These are phyloP conservation scores for Varanus salvator DNA, from an alignment of 2,113 vertebrate genomes.

Conservation along the genomic window DNA sequence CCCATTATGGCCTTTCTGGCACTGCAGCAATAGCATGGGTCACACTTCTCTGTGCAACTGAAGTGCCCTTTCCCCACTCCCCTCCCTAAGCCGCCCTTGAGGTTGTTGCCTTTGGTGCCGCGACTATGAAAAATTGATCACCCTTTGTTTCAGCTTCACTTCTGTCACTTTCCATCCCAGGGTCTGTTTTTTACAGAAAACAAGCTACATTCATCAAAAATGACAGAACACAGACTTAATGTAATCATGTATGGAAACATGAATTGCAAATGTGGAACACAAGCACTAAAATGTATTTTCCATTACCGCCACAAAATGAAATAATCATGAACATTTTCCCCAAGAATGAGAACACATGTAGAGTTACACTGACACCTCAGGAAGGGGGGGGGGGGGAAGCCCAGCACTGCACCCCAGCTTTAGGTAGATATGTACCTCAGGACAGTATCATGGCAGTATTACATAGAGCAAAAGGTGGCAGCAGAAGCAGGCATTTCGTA, in stretches of 20 bases:
- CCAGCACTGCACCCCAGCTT: background rate
- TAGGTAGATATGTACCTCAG: constrained; percentile 46
- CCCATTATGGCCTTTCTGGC: constrained; percentile 26
- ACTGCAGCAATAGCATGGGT: constrained; percentile 31
- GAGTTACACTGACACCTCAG: constrained; percentile 72
- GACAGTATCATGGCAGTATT: background rate
- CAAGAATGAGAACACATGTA: constrained; percentile 75
- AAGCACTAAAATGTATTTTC: constrained; percentile 83
- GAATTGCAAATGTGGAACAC: constrained; percentile 92
- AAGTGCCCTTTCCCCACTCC: constrained; percentile 33
- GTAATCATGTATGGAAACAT: constrained; percentile 94
- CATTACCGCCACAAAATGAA: constrained; percentile 92
- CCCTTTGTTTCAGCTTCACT: constrained; percentile 93
- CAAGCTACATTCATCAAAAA: constrained; percentile 95
- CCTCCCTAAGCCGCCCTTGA: constrained; percentile 18
- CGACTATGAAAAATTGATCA: constrained; percentile 89
- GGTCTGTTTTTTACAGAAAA: constrained; percentile 92
- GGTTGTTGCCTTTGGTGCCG: constrained; percentile 61
- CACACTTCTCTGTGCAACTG: constrained; percentile 2
- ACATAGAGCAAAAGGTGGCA: constrained; percentile 14
- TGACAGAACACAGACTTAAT: constrained; percentile 98
- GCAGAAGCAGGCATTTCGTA: background rate
- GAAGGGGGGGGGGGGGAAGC: background rate
- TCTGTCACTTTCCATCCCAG: constrained; percentile 94
- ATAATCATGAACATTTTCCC: constrained; percentile 92